Percentiles rank a stretch among this genome's conserved stretches.
Conservation (phyloP, 2,888 invertebrate species). For the Aethes cnicana region DNA sequence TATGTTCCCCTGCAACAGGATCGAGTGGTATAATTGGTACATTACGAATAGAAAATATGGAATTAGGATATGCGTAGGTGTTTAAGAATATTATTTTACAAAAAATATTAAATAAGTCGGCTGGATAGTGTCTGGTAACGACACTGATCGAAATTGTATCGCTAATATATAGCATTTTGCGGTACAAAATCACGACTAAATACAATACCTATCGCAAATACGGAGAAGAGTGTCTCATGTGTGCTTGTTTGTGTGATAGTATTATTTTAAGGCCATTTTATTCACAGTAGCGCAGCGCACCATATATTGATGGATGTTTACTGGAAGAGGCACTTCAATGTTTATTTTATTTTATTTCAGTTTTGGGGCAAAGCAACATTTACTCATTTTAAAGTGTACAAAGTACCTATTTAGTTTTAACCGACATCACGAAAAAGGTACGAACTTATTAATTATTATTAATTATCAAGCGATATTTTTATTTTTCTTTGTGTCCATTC, state of each 20-base stretch:
- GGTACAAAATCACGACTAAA: slow-evolving; percentile 62
- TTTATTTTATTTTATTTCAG: too few relatives aligned
- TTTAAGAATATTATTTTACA: slow-evolving; percentile 27
- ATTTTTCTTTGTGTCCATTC: too few relatives aligned
- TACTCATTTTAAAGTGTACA: too few relatives aligned
- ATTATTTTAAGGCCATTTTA: slow-evolving; percentile 22
- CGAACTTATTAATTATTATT: too few relatives aligned
- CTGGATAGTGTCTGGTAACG: slow-evolving; percentile 48
- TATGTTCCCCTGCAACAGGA: slow-evolving; percentile 47
- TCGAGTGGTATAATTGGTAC: slow-evolving; percentile 48
- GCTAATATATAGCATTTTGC: slow-evolving; percentile 62
- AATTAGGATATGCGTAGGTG: slow-evolving; percentile 17
- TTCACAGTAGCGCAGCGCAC: too few relatives aligned
- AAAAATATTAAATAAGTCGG: slow-evolving; percentile 43
- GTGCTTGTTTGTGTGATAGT: slow-evolving; percentile 57
- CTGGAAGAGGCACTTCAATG: too few relatives aligned
- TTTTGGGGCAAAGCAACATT: too few relatives aligned
- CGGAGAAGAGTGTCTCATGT: slow-evolving; percentile 33
- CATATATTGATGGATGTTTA: too few relatives aligned
- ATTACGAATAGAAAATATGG: slow-evolving; percentile 11
- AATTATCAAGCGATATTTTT: too few relatives aligned
- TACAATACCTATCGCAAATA: slow-evolving; percentile 38
- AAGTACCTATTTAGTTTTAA: too few relatives aligned
- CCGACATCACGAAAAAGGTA: too few relatives aligned
- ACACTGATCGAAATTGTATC: slow-evolving; percentile 48